phyloP scores from a whole-genome alignment of 2,113 vertebrate species.

The Malurus melanocephalus region DNA sequence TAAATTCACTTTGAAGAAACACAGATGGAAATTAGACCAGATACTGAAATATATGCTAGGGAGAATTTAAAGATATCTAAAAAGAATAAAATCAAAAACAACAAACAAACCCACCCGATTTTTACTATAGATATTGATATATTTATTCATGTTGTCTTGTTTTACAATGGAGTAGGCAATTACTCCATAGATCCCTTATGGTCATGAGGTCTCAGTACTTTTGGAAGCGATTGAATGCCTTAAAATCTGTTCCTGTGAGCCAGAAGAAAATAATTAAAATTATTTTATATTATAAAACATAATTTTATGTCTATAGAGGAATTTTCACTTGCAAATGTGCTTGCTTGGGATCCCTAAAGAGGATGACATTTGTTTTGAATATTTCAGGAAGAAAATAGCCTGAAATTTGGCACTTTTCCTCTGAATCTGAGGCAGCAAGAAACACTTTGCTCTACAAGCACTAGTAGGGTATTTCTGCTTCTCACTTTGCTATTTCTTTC shows the following conservation, averaged over 20 bases:
- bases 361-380: neutral
- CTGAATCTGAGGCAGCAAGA: neutral
- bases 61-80: neutral
- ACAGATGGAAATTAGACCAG: neutral
- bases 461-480: neutral
- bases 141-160: neutral
- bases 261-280: neutral
- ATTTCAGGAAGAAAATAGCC: neutral
- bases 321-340: neutral
- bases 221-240: neutral
- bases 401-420: neutral
- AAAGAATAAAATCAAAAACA: neutral
- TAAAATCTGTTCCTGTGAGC: neutral
- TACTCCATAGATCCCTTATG: neutral
- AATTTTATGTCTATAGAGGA: neutral
- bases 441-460: neutral
- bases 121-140: neutral
- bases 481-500: neutral
- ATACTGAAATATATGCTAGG: neutral
- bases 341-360: neutral
- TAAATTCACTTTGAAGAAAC: neutral
- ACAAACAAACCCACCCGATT: rapidly evolving
- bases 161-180: neutral
- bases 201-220: neutral
- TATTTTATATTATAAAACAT: neutral